A percentile compares a stretch with the other conserved stretches of the same genome.
Conservation (phyloP, 2,888 invertebrate species). For the Clistopyga incitator region DNA sequence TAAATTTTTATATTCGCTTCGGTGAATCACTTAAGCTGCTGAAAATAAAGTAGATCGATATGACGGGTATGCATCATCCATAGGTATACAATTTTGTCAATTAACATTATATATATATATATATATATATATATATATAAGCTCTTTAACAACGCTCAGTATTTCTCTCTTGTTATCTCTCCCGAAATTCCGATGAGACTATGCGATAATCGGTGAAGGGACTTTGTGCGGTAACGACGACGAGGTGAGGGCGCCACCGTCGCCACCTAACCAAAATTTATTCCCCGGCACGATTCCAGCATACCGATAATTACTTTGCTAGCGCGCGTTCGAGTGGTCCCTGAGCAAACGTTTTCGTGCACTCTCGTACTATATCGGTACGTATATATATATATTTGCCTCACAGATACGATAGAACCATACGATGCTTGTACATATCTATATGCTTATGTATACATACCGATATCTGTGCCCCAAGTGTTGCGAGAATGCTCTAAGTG, state of each 20-base stretch:
- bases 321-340: slow-evolving; percentile 55
- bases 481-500: slow-evolving; percentile 64
- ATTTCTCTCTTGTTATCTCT: slow-evolving; percentile 24
- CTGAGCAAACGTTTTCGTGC: slow-evolving; percentile 62
- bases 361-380: slow-evolving; percentile 24
- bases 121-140: not conserved
- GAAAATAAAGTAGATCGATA: not conserved
- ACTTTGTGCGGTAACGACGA: slow-evolving; percentile 25
- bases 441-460: slow-evolving; percentile 32
- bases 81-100: not conserved
- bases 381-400: not conserved
- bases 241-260: slow-evolving; percentile 40
- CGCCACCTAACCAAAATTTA: slow-evolving; percentile 72
- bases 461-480: slow-evolving; percentile 28
- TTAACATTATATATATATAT: slow-evolving; percentile 9
- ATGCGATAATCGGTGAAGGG: slow-evolving; percentile 56
- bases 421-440: slow-evolving; percentile 27
- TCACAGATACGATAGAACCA: slow-evolving; percentile 12
- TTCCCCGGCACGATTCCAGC: slow-evolving; percentile 72
- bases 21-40: not conserved
- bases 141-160: slow-evolving; percentile 12
- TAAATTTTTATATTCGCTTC: not conserved
- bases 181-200: slow-evolving; percentile 56
- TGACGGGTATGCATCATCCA: too few relatives aligned
- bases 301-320: slow-evolving; percentile 72